Evolutionary conservation across 2,888 invertebrate genomes (phyloP), one percentile per base, ranked within the genome.

Genomic region (Sphaerophoria rueppellii): DNA sequence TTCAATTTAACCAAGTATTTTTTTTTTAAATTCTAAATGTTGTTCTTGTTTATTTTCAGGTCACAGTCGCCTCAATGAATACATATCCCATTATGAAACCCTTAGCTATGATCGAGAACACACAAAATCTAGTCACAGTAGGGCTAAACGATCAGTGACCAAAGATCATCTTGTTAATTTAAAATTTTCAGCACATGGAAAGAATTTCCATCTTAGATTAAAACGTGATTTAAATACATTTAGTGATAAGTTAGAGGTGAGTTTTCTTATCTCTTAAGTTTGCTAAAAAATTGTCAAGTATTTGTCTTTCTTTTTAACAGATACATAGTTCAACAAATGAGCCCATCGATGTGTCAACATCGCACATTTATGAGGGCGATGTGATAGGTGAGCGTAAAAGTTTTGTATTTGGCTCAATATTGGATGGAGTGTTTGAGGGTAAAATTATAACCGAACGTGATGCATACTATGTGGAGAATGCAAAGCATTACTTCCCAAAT

Each of bases 401-500:
- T 89, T 93, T 94, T 87, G 98, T 98, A 88, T 98, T 97, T 93
- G 99, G 99, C 88, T 98, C 98, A 90, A 94, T 99, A 91, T 95
- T 96, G 89, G 96, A 97, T 91, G 99, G 99, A 86, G 95, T 99
- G 86, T 99, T 99, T 93, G 98, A 98, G 91, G 99, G 99, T 87
- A 97, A 97, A 93, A 97, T 99, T 89, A 93, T 96, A 89, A 95
- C 98, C 83, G 95, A 96, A 88, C 94, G 94, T 89, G 97, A 97
- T 88, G 94, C 96, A 77, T 99, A 94, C 93, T 98, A 96, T 93
- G 96, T 99, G 89, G 99, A 99, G 93, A 96, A 96, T 93, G 96
- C 98, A 87, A 95, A 96, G 90, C 95, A 96, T 91, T 99, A 98
- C 93, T 97, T 98, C 92, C 94, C 94, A 71, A 91, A 92, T 86